These are phyloP conservation scores for Lingula anatina DNA, from an alignment of 2,888 invertebrate species.

Conservation along the genomic window DNA sequence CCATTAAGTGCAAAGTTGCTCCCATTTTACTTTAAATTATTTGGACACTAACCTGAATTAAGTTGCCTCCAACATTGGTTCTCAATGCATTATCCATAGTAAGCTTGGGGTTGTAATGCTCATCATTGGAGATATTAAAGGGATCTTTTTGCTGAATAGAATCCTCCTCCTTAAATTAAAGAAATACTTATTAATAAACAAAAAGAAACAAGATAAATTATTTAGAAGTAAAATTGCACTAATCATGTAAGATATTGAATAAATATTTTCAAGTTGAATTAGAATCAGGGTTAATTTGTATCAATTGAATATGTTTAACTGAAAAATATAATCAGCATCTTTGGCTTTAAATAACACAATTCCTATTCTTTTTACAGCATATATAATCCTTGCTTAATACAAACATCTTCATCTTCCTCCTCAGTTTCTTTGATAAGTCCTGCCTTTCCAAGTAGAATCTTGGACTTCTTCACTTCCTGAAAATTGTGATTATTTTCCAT, in stretches of 20 bases:
- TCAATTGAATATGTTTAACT: too few relatives aligned
- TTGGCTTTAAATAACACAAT: too few relatives aligned
- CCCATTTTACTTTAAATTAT: too few relatives aligned
- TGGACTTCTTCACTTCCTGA: conserved; percentile 51
- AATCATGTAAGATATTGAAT: neutral
- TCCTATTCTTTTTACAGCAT: too few relatives aligned
- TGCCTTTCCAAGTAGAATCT: too few relatives aligned
- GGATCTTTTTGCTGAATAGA: too few relatives aligned
- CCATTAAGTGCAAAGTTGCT: too few relatives aligned
- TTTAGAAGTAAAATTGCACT: neutral
- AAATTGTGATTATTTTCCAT: neutral
- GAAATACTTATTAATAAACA: neutral
- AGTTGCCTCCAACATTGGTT: too few relatives aligned
- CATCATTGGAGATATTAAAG: conserved; percentile 96
- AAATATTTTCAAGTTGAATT: neutral
- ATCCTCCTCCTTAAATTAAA: too few relatives aligned
- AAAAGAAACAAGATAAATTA: neutral
- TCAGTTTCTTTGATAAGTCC: conserved; percentile 83
- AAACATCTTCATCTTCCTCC: conserved; percentile 29
- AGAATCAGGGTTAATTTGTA: too few relatives aligned
- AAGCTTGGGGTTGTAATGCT: conserved; percentile 93
- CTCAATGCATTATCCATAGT: too few relatives aligned
- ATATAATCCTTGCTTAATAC: neutral
- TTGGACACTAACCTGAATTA: conserved; percentile 61
- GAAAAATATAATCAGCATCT: too few relatives aligned